These are phyloP conservation scores for Smutsia gigantea DNA, from an alignment of 2,797 vertebrate genomes.

Conservation along the genomic window DNA sequence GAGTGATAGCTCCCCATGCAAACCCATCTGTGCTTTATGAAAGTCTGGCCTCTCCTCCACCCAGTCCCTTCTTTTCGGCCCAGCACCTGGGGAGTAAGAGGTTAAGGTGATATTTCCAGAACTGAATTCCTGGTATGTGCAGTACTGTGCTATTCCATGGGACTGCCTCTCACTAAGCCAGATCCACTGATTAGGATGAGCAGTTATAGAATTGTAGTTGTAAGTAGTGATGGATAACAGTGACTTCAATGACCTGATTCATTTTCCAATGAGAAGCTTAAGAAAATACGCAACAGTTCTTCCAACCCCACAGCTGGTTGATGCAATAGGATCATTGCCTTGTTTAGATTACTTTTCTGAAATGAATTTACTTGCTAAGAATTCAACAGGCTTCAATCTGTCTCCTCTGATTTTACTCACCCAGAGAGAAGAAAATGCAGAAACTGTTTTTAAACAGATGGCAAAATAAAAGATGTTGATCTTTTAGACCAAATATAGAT, in stretches of 20 bases:
- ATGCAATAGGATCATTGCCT: slow-evolving; percentile 19
- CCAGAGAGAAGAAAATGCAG: background rate
- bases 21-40: background rate
- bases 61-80: background rate
- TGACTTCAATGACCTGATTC: slow-evolving; percentile 33
- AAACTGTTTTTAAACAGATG: slow-evolving; percentile 41
- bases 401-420: slow-evolving; percentile 35
- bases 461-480: slow-evolving; percentile 37
- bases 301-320: background rate
- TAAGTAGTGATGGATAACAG: background rate
- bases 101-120: background rate
- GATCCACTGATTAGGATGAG: background rate
- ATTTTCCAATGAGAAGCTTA: background rate
- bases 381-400: background rate
- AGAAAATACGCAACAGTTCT: slow-evolving; percentile 12
- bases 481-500: background rate
- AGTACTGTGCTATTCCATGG: background rate
- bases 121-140: background rate
- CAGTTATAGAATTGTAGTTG: background rate
- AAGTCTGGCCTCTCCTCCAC: background rate
- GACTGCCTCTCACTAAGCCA: background rate
- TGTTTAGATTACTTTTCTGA: slow-evolving; percentile 45
- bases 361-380: background rate
- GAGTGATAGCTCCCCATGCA: background rate
- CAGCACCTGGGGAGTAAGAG: background rate